A percentile compares a stretch with the other conserved stretches of the same genome.
Conservation (phyloP, 1,140 invertebrate genomes). For the Pseudoatta argentina region DNA sequence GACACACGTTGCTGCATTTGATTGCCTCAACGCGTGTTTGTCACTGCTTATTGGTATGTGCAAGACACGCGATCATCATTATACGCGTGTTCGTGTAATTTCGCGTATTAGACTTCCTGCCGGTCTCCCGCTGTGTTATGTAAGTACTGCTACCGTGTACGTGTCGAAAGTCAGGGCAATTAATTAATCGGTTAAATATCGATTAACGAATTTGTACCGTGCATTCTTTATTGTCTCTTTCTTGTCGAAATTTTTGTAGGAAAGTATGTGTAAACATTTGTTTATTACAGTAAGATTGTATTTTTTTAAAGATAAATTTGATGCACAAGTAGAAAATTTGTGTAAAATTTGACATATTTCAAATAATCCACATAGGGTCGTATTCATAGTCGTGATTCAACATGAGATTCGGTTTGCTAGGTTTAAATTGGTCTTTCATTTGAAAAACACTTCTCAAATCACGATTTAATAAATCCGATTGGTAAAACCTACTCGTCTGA, state of each 20-base stretch:
- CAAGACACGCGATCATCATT: slow-evolving; percentile 41
- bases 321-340: neutral
- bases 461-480: no score
- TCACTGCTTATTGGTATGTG: slow-evolving; percentile 40
- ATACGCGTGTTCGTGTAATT: slow-evolving; percentile 13
- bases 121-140: slow-evolving; percentile 29
- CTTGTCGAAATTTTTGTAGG: neutral
- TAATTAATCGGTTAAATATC: slow-evolving; percentile 62
- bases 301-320: neutral
- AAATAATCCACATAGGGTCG: no score
- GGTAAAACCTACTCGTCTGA: no score
- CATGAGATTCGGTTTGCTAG: no score
- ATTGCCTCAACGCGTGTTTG: slow-evolving; percentile 37
- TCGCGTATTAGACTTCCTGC: slow-evolving; percentile 36
- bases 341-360: no score
- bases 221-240: neutral
- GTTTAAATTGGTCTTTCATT: no score
- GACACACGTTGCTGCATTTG: slow-evolving; percentile 28
- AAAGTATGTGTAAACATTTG: neutral
- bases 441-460: no score
- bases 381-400: no score
- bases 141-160: slow-evolving; percentile 13
- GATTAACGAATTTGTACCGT: neutral
- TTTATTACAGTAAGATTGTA: neutral
- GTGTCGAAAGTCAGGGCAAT: neutral